These are phyloP conservation scores for Drosophila peninsularis DNA, from an alignment of 2,888 invertebrate genomes.

Conservation along the genomic window DNA sequence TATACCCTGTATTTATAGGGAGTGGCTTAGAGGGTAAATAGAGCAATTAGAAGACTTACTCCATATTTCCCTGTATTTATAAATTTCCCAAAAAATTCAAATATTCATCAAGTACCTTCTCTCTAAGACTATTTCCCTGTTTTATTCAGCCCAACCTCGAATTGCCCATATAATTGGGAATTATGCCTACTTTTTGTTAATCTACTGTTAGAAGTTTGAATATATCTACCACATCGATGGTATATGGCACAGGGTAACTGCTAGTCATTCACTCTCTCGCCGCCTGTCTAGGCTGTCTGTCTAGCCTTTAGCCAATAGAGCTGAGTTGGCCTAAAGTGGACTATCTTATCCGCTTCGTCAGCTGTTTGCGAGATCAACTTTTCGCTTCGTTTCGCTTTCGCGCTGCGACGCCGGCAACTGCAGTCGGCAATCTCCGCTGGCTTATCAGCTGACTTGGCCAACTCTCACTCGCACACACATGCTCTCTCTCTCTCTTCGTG, in stretches of 20 bases:
- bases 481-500: conserved; percentile 8
- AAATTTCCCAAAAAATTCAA: not conserved
- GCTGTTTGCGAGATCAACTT: conserved; percentile 53
- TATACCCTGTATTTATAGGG: not conserved
- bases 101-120: too few species aligned
- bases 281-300: conserved; percentile 10
- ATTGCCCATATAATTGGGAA: not conserved
- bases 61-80: too few species aligned
- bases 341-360: conserved; percentile 49
- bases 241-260: not conserved
- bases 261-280: not conserved
- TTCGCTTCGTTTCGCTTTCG: conserved; percentile 14
- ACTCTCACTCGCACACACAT: conserved; percentile 11
- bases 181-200: not conserved
- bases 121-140: not conserved
- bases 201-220: too few species aligned
- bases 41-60: too few species aligned
- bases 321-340: conserved; percentile 15
- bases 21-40: not conserved
- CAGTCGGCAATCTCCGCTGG: conserved; percentile 14
- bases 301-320: conserved; percentile 4
- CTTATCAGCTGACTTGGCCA: conserved; percentile 42
- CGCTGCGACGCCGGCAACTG: conserved; percentile 13
- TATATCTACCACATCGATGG: not conserved
- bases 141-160: too few species aligned